These are phyloP conservation scores for Habroteleia sp. DNA, from an alignment of 2,888 invertebrate species.

Conservation along the genomic window DNA sequence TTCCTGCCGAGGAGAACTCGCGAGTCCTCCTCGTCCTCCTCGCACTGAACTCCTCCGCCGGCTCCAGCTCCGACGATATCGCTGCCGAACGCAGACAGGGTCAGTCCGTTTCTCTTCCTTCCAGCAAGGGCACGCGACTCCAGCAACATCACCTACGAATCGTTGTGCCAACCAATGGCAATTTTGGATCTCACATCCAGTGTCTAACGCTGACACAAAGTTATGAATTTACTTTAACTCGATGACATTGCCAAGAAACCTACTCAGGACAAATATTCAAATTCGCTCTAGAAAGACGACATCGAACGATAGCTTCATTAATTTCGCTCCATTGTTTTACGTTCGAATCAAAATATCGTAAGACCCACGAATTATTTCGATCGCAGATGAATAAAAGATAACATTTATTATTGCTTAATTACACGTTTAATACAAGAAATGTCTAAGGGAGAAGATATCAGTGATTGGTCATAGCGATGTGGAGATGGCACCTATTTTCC, in stretches of 20 bases:
- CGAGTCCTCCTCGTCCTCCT: constrained; percentile 85
- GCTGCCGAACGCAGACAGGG: constrained; percentile 79
- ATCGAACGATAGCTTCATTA: too few species aligned
- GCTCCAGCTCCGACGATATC: constrained; percentile 79
- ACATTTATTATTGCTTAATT: too few species aligned
- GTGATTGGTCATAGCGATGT: too few species aligned
- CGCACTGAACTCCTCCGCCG: constrained; percentile 82
- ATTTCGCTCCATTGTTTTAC: too few species aligned
- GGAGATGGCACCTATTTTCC: too few species aligned
- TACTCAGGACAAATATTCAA: too few species aligned
- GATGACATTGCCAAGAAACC: neutral
- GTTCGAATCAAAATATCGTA: too few species aligned
- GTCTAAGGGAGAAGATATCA: too few species aligned
- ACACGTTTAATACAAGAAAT: too few species aligned
- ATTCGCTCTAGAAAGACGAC: too few species aligned
- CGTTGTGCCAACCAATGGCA: constrained; percentile 50
- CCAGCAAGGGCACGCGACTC: constrained; percentile 80
- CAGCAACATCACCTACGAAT: constrained; percentile 79
- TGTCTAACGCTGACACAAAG: neutral
- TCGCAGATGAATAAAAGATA: too few species aligned
- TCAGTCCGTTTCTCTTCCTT: constrained; percentile 81
- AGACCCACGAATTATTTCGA: too few species aligned
- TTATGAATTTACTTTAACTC: neutral
- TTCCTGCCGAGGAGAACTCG: constrained; percentile 79
- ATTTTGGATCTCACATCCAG: constrained; percentile 28